Base-by-base conservation (phyloP, 2,797 vertebrate genomes). In the Salmo trutta region DNA sequence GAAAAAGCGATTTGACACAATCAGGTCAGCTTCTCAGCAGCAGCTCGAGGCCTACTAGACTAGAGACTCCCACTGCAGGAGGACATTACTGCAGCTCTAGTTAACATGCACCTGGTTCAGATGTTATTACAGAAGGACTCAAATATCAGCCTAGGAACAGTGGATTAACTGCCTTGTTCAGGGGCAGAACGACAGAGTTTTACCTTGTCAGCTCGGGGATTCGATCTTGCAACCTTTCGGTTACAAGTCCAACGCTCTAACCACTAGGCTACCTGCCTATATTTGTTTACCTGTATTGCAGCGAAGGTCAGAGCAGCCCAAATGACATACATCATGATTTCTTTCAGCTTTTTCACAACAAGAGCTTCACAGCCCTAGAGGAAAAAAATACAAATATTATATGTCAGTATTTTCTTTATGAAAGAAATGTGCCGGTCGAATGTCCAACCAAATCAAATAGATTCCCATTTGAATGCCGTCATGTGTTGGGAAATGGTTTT, bases 311-410 rank as follows among this genome's bases (percentile, higher is more conserved):
- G 79, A 0, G 96, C 95, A 31, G 96, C 96, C 94, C 94, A 96
- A 89, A 96, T 96, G 52, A 96, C 95, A 41, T 95, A 96, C 96
- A 96, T 96, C 96, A 96, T 96, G 73, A 96, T 96, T 83, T 96
- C 95, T 41, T 96, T 95, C 33, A 96, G 91, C 73, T 95, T 96
- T 91, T 96, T 96, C 81, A 96, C 96, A 78, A 96, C 96, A 12
- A 96, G 88, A 79, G 92, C 96, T 79, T 96, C 93, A 80, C 96
- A 96, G 0, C 96, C 96, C 96, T 96, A 83, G 36, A 66, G 36
- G 21, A 52, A 29, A 64, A 64, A 66, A 36, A 17, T 3, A 27
- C 3, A 27, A 14, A 29, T 5, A 65, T 19, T 5, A 17, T 3
- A 1, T 4, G 19, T 3, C 59, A 24, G 59, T 10, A 64, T 64